These are phyloP conservation scores for Amblyopsis rosae DNA, from an alignment of 2,113 vertebrate genomes.

Conservation along the genomic window DNA sequence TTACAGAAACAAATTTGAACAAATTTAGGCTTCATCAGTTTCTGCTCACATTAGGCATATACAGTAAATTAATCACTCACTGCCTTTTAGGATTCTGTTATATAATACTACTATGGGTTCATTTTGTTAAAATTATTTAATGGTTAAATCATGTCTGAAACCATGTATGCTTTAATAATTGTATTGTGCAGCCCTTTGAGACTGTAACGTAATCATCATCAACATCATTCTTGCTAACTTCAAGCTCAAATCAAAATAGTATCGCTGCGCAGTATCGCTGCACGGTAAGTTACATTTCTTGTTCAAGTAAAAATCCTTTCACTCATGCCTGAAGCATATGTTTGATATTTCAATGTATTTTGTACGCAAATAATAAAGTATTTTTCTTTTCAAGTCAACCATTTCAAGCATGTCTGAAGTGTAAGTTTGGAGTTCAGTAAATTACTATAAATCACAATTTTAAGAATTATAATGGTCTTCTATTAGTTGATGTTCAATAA, in stretches of 20 bases:
- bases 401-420: constrained; percentile 63
- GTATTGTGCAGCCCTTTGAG: not conserved
- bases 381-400: constrained; percentile 27
- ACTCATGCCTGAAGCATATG: not conserved
- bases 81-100: not conserved
- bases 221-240: no score
- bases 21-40: no score
- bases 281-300: no score
- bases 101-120: not conserved
- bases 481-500: not conserved
- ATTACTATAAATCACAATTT: constrained; percentile 9
- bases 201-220: not conserved
- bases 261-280: no score
- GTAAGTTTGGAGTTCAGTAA: constrained; percentile 50
- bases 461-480: not conserved
- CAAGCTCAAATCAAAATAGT: no score
- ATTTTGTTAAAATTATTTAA: not conserved
- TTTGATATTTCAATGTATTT: not conserved
- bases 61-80: not conserved
- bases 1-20: no score
- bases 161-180: not conserved
- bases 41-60: not conserved
- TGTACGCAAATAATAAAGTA: not conserved
- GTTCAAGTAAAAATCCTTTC: no score
- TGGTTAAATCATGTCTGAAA: constrained; percentile 1